Conservation (phyloP, 1,140 invertebrate genomes). For the Drosophila pectinifera region DNA sequence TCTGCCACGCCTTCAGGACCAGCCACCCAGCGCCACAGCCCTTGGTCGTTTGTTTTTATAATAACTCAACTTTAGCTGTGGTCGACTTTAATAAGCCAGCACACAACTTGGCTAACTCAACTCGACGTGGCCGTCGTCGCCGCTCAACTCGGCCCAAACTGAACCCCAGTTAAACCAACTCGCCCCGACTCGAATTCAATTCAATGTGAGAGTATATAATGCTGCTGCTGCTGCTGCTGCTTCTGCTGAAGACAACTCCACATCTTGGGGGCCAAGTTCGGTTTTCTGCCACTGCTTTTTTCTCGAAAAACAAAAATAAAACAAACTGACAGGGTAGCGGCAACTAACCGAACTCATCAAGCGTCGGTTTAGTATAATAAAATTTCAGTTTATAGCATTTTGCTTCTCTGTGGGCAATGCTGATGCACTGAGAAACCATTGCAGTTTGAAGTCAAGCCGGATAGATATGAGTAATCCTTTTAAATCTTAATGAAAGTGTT, state of each 20-base stretch:
- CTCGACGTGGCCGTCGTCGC: slow-evolving; percentile 44
- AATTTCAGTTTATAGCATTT: slow-evolving; percentile 79
- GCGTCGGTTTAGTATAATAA: slow-evolving; percentile 79
- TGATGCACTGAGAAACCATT: slow-evolving; percentile 16
- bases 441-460: not conserved
- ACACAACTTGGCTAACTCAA: slow-evolving; percentile 77
- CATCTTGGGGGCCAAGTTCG: slow-evolving; percentile 37
- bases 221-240: slow-evolving; percentile 14
- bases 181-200: slow-evolving; percentile 65
- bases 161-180: slow-evolving; percentile 23
- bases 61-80: slow-evolving; percentile 80
- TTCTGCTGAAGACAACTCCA: slow-evolving; percentile 51
- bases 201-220: slow-evolving; percentile 45
- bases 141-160: slow-evolving; percentile 31
- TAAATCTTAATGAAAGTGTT: not conserved
- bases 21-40: not conserved
- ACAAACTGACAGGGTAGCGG: slow-evolving; percentile 43
- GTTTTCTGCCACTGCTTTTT: slow-evolving; percentile 21
- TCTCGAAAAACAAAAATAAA: slow-evolving; percentile 52
- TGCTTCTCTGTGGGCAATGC: slow-evolving; percentile 30
- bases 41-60: slow-evolving; percentile 64
- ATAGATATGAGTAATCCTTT: not conserved
- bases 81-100: slow-evolving; percentile 81
- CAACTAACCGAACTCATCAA: slow-evolving; percentile 78
- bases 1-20: not conserved